Percentiles rank a stretch among this genome's conserved stretches.
These are phyloP conservation scores for Camponotus pennsylvanicus DNA, from an alignment of 1,140 invertebrate species.

Conservation along the genomic window DNA sequence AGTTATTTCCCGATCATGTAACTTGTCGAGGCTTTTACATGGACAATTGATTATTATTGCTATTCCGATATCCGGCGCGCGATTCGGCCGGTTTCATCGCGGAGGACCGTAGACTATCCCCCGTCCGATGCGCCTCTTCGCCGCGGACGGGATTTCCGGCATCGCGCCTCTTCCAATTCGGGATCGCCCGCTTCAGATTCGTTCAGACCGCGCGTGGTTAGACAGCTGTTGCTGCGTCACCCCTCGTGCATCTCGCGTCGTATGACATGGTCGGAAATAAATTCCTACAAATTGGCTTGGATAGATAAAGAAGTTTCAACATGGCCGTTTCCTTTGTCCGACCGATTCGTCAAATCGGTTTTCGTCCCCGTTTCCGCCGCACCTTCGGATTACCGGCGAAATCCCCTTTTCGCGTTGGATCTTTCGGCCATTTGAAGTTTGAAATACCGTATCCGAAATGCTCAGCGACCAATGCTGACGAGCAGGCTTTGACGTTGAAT, in stretches of 20 bases:
- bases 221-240: slow-evolving; percentile 66
- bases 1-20: slow-evolving; percentile 79
- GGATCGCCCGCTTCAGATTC: slow-evolving; percentile 52
- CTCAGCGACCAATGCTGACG: slow-evolving; percentile 36
- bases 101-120: slow-evolving; percentile 9
- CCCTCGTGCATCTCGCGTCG: not conserved
- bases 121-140: slow-evolving; percentile 20
- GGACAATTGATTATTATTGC: slow-evolving; percentile 80
- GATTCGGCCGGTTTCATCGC: slow-evolving; percentile 29
- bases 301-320: slow-evolving; percentile 47
- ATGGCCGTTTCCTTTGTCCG: slow-evolving; percentile 38
- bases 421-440: slow-evolving; percentile 49
- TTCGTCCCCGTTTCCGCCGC: slow-evolving; percentile 40
- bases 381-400: slow-evolving; percentile 48
- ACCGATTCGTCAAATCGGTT: slow-evolving; percentile 49
- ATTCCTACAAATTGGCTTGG: slow-evolving; percentile 47
- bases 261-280: slow-evolving; percentile 39
- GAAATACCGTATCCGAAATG: slow-evolving; percentile 44
- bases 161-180: slow-evolving; percentile 43
- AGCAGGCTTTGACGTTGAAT: slow-evolving; percentile 39
- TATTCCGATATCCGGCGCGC: slow-evolving; percentile 65
- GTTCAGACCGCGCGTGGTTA: slow-evolving; percentile 48
- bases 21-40: slow-evolving; percentile 76
- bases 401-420: slow-evolving; percentile 52
- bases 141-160: slow-evolving; percentile 60